These are phyloP conservation scores for Drymonia ruficornis DNA, from an alignment of 2,888 invertebrate species.

Conservation along the genomic window DNA sequence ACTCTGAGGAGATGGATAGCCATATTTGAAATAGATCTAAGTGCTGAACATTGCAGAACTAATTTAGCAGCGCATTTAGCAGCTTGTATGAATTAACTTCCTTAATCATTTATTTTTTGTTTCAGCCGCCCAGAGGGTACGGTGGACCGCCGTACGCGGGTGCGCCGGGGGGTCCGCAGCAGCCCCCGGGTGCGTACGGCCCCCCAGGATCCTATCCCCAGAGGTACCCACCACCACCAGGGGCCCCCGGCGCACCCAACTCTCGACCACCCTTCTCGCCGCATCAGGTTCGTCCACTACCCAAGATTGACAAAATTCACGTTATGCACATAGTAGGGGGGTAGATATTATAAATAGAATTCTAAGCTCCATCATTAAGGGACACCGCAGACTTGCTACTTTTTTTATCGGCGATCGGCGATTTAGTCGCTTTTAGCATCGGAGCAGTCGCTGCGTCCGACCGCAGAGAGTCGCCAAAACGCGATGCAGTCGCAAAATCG, in stretches of 20 bases:
- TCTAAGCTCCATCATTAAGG: too few relatives aligned
- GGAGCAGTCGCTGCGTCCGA: too few relatives aligned
- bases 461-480: too few relatives aligned
- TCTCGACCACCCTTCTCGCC: constrained; percentile 79
- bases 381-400: too few relatives aligned
- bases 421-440: too few relatives aligned
- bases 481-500: too few relatives aligned
- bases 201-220: constrained; percentile 86
- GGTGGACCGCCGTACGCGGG: constrained; percentile 82
- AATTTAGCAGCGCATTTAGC: too few relatives aligned
- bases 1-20: too few relatives aligned
- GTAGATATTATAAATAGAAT: too few relatives aligned
- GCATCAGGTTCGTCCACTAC: constrained; percentile 65
- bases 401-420: too few relatives aligned
- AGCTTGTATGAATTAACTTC: neutral
- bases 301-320: constrained; percentile 4
- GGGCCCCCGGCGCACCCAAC: constrained; percentile 74
- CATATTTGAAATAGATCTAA: too few relatives aligned
- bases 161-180: constrained; percentile 75
- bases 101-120: constrained; percentile 33
- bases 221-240: constrained; percentile 78
- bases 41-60: too few relatives aligned
- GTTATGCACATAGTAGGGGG: neutral
- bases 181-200: constrained; percentile 77
- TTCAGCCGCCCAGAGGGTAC: constrained; percentile 77